Percentiles rank a stretch among this genome's conserved stretches.
Conservation (phyloP, 2,888 invertebrate species). For the Hanleya hanleyi region DNA sequence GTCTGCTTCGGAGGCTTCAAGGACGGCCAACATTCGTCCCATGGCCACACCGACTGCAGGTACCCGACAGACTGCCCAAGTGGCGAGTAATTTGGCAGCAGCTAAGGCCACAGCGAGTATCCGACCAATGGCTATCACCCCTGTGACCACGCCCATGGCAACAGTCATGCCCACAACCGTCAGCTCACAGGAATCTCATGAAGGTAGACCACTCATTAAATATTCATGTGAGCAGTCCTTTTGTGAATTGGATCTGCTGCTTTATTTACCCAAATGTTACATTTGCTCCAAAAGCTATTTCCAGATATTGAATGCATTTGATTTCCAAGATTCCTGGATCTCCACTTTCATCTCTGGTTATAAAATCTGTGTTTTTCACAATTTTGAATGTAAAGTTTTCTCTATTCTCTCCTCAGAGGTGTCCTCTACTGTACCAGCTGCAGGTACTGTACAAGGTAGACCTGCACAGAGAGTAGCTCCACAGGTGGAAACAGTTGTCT, state of each 20-base stretch:
- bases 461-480: constrained; percentile 4
- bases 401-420: background rate
- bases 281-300: no score
- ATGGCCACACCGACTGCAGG: constrained; percentile 82
- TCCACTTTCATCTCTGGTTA: no score
- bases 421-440: background rate
- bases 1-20: constrained; percentile 78
- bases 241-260: no score
- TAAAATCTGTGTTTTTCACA: no score
- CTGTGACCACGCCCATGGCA: constrained; percentile 66
- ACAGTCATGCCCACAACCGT: constrained; percentile 72
- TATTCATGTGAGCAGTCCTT: no score
- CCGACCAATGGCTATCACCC: constrained; percentile 87
- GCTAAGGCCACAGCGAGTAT: constrained; percentile 92
- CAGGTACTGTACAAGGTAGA: constrained; percentile 4
- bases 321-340: no score
- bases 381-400: background rate
- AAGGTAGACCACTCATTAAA: no score
- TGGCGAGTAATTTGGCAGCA: constrained; percentile 58
- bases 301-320: no score
- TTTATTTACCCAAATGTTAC: no score
- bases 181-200: constrained; percentile 54
- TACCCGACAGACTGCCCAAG: constrained; percentile 57
- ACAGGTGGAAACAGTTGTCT: no score
- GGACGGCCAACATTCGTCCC: constrained; percentile 94